Conservation (phyloP, 2,113 vertebrate species). For the Cheilinus undulatus region DNA sequence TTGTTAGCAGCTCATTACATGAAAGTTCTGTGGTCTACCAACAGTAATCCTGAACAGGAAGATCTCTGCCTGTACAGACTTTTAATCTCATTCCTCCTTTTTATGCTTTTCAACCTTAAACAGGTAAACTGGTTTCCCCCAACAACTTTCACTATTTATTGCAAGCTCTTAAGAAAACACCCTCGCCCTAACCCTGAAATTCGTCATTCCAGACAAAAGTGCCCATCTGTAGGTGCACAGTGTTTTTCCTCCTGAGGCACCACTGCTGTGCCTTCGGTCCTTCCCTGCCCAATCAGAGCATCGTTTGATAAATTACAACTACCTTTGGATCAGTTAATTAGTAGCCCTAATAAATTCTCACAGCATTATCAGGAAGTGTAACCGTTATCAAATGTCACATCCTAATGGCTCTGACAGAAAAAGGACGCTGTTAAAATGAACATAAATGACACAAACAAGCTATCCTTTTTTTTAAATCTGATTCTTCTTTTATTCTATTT, state of each 20-base stretch:
- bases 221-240: constrained; percentile 60
- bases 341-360: constrained; percentile 40
- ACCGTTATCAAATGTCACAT: constrained; percentile 43
- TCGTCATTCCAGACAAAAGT: constrained; percentile 73
- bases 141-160: constrained; percentile 79
- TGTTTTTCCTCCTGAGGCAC: constrained; percentile 69
- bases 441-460: constrained; percentile 61
- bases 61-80: constrained; percentile 27
- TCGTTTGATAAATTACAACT: constrained; percentile 26
- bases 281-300: constrained; percentile 45
- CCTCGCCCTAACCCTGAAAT: constrained; percentile 59
- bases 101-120: constrained; percentile 45
- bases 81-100: constrained; percentile 29
- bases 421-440: constrained; percentile 53
- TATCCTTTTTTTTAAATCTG: constrained; percentile 77
- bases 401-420: constrained; percentile 53
- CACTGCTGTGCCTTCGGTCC: constrained; percentile 70
- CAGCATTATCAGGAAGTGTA: constrained; percentile 35
- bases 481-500: constrained; percentile 62
- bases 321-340: constrained; percentile 41
- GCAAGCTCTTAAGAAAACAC: constrained; percentile 62
- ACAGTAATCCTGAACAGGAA: constrained; percentile 29
- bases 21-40: constrained; percentile 34
- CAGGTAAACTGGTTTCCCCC: constrained; percentile 51
- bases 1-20: constrained; percentile 30